phyloP scores from a whole-genome alignment of 2,888 invertebrate genomes.

The Abrostola triplasia region DNA sequence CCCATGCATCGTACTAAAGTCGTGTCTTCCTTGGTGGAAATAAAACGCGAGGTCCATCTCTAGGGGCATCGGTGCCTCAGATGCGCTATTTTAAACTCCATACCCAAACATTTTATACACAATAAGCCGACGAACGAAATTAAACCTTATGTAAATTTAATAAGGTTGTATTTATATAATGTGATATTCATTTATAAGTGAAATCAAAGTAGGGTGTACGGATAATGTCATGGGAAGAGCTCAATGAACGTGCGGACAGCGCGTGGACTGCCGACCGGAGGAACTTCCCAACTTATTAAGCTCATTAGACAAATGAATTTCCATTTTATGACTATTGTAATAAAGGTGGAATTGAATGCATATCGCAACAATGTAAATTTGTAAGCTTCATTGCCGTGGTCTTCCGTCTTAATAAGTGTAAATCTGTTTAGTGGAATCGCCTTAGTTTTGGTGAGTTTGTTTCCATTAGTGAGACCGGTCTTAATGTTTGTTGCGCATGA shows the following conservation, averaged over 20 bases:
- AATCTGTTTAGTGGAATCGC: constrained; percentile 70
- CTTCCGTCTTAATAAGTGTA: constrained; percentile 75
- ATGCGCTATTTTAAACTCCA: constrained; percentile 79
- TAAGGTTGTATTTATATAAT: constrained; percentile 42
- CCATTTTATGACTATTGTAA: constrained; percentile 55
- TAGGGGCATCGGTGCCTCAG: constrained; percentile 86
- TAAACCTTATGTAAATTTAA: neutral
- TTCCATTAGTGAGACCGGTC: constrained; percentile 56
- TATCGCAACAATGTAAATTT: constrained; percentile 52
- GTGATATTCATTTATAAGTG: constrained; percentile 54
- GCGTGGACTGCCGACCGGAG: constrained; percentile 84
- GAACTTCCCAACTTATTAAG: constrained; percentile 71
- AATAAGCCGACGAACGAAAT: constrained; percentile 13
- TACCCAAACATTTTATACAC: constrained; percentile 59
- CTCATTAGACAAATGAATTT: constrained; percentile 65
- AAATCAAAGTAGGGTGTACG: constrained; percentile 61
- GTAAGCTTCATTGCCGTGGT: constrained; percentile 64
- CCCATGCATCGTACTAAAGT: constrained; percentile 85
- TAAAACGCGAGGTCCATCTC: constrained; percentile 88
- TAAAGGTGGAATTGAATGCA: constrained; percentile 60
- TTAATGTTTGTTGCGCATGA: constrained; percentile 49
- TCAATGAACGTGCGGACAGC: constrained; percentile 87
- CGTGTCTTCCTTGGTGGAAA: constrained; percentile 88
- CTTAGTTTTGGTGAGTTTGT: constrained; percentile 63
- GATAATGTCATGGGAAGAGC: constrained; percentile 89